Base-by-base conservation (phyloP, 2,888 invertebrate species). In the Lapara coniferarum region DNA sequence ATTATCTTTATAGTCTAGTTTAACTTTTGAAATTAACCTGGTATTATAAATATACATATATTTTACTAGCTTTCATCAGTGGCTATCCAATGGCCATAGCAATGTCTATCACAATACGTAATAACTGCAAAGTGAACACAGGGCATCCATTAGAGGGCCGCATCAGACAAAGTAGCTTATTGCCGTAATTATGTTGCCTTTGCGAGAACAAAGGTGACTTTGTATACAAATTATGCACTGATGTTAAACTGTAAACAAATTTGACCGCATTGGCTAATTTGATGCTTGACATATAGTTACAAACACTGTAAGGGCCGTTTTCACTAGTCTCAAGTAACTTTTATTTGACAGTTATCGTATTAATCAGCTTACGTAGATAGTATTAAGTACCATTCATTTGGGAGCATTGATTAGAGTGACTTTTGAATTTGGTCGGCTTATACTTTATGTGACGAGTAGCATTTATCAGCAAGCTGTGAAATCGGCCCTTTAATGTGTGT, bases 181-280 rank as follows among this genome's bases (percentile, higher is more conserved):
- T 83, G 81, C 72, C 77, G 78, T 90, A 90, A 90, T 91, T 86
- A 85, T 85, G 86, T 89, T 89, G 81, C 81, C 79, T 82, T 81
- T 77, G 80, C 77, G 74, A 74, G 80, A 73, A 86, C 85, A 86
- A 89, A 88, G 77, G 86, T 87, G 81, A 84, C 82, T 85, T 82
- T 83, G 85, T 84, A 80, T 79, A 81, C 83, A 83, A 83, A 73
- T 74, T 74, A 75, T 52, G 46, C 53, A 70, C 69, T 63, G 68
- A 72, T 59, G 52, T 37, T 68, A 73, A 73, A 73, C 71, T 69
- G 73, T 49, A 57, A 58, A 58, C 58, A 66, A 37, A 63, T 68
- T 58, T 59, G 68, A 52, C 58, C 25, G 56, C 14, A 25, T 25
- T 56, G 56, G 10, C 56, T 16, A 51, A 68, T 59, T 68, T 52